Evolutionary conservation across 2,888 invertebrate genomes (phyloP), one percentile per base, ranked within the genome.

Genomic region (Chrysolina americana): DNA sequence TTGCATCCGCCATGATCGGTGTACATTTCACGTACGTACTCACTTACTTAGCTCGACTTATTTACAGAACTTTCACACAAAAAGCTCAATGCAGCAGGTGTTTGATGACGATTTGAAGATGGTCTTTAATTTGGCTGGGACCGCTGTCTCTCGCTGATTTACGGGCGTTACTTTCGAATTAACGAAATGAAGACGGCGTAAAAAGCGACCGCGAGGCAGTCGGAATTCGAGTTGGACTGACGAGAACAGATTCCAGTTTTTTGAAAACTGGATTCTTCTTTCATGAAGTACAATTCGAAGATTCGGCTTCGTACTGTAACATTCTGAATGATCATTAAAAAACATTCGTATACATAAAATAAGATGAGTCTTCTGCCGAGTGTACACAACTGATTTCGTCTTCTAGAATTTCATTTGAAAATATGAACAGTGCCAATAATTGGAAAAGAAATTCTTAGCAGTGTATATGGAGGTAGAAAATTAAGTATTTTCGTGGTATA

Each of bases 151-250:
- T 62, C 48, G 21, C 48, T 68, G 71, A 74, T 76, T 72, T 72
- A 73, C 65, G 68, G 71, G 56, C 50, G 70, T 59, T 62, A 77
- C 68, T 76, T 71, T 70, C 69, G 50, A 76, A 76, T 76, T 74
- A 73, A 68, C 63, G 65, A 64, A 48, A 74, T 65, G 59, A 69
- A 74, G 68, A 70, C 28, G 50, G 8, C 21, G 17, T 17, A 28
- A 59, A 5, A 64, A 41, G 50, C 64, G 50, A 65, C 63, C 21
- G 36, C 23, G 69, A 56, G 23, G 5, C 23, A 23, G 21, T 56
- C 19, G 56, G 41, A 41, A 65, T 65, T 13, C 15, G 48, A 56
- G 13, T 5, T 56, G 13, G 5, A 21, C 44, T 19, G 44, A 44
- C 10, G 36, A 19, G 44, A 41, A 8, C 21, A 15, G 47, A 36